Evolutionary conservation across 1,140 invertebrate genomes (phyloP).

Genomic region (Orchestia grillus): DNA sequence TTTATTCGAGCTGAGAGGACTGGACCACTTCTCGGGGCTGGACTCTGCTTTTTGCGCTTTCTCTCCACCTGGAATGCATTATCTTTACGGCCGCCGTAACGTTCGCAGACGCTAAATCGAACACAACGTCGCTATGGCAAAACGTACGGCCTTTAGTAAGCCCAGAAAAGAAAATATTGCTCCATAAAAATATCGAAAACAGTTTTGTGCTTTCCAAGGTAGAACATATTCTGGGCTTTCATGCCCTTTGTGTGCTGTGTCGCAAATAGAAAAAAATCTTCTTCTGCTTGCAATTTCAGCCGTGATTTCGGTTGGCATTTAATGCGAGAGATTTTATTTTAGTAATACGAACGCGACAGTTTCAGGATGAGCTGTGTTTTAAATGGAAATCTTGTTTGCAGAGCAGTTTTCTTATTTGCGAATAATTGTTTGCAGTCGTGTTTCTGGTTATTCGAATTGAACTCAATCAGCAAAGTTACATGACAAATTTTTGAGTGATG

Average conservation of each 20-base stretch:
- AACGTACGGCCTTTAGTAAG: neutral
- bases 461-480: too few species aligned
- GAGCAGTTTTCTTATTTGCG: too few species aligned
- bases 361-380: neutral
- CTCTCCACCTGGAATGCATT: neutral
- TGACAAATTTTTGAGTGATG: too few species aligned
- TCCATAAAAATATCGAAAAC: neutral
- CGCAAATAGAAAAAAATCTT: neutral
- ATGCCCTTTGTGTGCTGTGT: neutral
- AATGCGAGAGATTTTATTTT: too few species aligned
- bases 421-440: too few species aligned
- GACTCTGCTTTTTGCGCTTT: too few species aligned
- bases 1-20: too few species aligned
- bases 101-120: constrained; percentile 1
- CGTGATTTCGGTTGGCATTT: neutral
- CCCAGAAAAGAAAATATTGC: constrained; percentile 7
- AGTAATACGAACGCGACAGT: neutral
- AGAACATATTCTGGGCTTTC: neutral
- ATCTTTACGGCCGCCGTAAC: neutral
- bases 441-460: too few species aligned
- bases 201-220: neutral
- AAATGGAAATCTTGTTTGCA: neutral
- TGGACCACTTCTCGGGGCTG: too few species aligned
- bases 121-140: neutral
- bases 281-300: neutral